Conservation (phyloP, 1,140 invertebrate species). For the Neotoxoptera formosana region DNA sequence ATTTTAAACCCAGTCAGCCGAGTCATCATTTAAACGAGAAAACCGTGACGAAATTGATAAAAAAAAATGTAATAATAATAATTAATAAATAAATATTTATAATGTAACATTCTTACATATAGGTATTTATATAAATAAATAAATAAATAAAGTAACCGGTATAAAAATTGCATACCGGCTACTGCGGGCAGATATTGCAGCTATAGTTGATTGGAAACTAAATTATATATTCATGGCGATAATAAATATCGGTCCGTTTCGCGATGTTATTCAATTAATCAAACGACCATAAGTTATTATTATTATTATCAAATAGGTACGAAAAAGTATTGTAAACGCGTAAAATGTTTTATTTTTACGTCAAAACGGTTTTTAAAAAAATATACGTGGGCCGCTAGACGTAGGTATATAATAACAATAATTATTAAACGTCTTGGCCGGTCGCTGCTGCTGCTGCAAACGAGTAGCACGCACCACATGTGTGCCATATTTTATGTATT, state of each 20-base stretch:
- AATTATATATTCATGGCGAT: neutral
- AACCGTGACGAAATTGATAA: neutral
- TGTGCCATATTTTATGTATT: slow-evolving; percentile 4
- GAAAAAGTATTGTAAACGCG: neutral
- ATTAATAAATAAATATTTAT: neutral
- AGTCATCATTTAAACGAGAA: slow-evolving; percentile 1
- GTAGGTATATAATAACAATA: neutral
- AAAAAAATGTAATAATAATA: neutral
- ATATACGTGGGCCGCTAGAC: neutral
- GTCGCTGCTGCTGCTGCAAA: neutral
- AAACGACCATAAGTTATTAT: neutral
- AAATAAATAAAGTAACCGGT: neutral
- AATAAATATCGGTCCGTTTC: slow-evolving; percentile 15
- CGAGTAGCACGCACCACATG: slow-evolving; percentile 18
- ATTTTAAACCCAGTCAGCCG: neutral
- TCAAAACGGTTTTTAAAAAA: neutral
- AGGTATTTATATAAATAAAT: neutral
- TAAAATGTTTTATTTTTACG: neutral
- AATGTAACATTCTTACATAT: neutral
- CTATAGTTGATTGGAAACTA: neutral
- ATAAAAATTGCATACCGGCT: neutral
- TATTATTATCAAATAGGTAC: neutral
- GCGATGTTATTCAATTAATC: slow-evolving; percentile 23
- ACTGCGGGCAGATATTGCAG: neutral
- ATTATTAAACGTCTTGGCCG: neutral